Percentiles rank a stretch among this genome's conserved stretches.
Conservation (phyloP, 37 sponge, comb jelly and placozoan species). For the Oopsacas minuta region DNA sequence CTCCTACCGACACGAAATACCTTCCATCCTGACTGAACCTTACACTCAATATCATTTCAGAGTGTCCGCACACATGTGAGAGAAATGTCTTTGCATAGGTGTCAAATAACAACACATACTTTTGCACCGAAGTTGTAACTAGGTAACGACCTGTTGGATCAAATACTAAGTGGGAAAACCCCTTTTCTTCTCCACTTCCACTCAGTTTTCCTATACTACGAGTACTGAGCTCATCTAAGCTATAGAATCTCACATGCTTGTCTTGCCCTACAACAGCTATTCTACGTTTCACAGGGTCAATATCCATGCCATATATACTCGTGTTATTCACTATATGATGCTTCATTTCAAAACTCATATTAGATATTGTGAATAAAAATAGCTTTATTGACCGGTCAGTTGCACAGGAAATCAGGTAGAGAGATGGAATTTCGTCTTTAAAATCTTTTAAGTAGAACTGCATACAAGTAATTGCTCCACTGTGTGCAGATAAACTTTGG, state of each 20-base stretch:
- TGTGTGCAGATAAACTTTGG: background rate
- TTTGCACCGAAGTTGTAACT: background rate
- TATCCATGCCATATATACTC: background rate
- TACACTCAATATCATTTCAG: background rate
- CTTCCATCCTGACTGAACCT: background rate
- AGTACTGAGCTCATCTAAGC: background rate
- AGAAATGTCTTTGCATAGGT: background rate
- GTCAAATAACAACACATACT: conserved; percentile 4
- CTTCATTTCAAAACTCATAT: conserved; percentile 10
- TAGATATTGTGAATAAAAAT: background rate
- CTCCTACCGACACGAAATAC: background rate
- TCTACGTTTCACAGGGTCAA: background rate
- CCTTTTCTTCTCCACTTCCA: conserved; percentile 1
- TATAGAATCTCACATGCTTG: background rate
- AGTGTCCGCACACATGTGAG: background rate
- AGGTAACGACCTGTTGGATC: conserved; percentile 1
- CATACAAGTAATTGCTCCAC: background rate
- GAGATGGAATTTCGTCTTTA: background rate
- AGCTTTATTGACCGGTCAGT: background rate
- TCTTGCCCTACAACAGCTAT: background rate
- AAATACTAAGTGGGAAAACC: background rate
- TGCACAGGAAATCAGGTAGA: background rate
- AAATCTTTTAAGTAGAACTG: background rate
- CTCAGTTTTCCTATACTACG: background rate
- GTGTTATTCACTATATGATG: conserved; percentile 1